Conservation (phyloP, 2,888 invertebrate genomes). For the Luperina nickerlii region DNA sequence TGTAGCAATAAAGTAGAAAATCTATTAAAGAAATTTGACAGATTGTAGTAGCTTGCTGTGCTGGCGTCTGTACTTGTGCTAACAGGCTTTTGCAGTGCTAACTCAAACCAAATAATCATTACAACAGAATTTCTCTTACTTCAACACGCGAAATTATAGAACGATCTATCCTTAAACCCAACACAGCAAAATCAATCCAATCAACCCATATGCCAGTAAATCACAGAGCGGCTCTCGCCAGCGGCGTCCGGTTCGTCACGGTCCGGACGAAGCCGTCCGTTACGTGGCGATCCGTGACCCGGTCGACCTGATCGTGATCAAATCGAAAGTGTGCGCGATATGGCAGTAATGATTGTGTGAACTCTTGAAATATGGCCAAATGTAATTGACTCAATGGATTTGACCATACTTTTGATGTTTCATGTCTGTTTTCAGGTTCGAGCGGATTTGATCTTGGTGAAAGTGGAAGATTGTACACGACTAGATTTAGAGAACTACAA, state of each 20-base stretch:
- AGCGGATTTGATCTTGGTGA: slow-evolving; percentile 34
- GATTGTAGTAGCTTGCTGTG: no score
- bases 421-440: slow-evolving; percentile 34
- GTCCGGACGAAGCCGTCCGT: slow-evolving; percentile 48
- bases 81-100: neutral
- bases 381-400: slow-evolving; percentile 46
- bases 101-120: neutral
- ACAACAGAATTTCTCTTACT: slow-evolving; percentile 5
- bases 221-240: slow-evolving; percentile 54
- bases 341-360: slow-evolving; percentile 58
- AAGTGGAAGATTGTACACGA: slow-evolving; percentile 33
- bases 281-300: slow-evolving; percentile 53
- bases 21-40: no score
- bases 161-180: slow-evolving; percentile 10
- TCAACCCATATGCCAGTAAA: slow-evolving; percentile 51
- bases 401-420: slow-evolving; percentile 49
- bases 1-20: no score
- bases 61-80: no score
- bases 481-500: neutral
- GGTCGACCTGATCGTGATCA: slow-evolving; percentile 58
- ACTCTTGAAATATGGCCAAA: slow-evolving; percentile 56
- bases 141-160: slow-evolving; percentile 2
- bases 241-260: slow-evolving; percentile 52
- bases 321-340: slow-evolving; percentile 65
- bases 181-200: slow-evolving; percentile 40